Evolutionary conservation across 2,888 invertebrate genomes (phyloP).

Genomic region (Tenthredo mesomela): DNA sequence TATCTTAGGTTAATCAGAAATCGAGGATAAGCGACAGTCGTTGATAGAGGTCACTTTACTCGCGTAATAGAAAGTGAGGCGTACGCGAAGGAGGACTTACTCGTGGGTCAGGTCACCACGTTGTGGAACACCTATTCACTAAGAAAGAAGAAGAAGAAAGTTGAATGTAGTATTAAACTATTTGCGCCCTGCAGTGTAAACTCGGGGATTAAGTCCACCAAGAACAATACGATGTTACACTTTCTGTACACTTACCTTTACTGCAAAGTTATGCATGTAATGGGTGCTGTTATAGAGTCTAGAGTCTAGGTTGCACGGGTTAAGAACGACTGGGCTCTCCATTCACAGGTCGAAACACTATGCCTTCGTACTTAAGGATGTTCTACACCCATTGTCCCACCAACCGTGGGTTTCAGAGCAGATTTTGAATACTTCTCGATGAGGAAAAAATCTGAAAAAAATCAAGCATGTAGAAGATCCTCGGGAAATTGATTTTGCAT

Average conservation of each 20-base stretch:
- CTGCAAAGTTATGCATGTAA: slow-evolving; percentile 37
- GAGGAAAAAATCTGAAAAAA: no score
- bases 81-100: slow-evolving; percentile 57
- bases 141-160: slow-evolving; percentile 8
- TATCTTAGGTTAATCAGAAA: slow-evolving; percentile 28
- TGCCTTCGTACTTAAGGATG: background rate
- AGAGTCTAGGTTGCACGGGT: background rate
- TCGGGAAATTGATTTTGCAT: no score
- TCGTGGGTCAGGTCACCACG: slow-evolving; percentile 40
- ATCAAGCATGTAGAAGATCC: no score
- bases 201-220: background rate
- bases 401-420: no score
- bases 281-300: slow-evolving; percentile 4
- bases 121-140: background rate
- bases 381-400: no score
- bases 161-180: background rate
- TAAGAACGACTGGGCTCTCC: slow-evolving; percentile 37
- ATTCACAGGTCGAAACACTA: background rate
- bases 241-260: background rate
- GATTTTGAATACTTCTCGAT: no score
- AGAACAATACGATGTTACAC: slow-evolving; percentile 32
- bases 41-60: background rate
- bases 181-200: background rate
- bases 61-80: slow-evolving; percentile 72
- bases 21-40: slow-evolving; percentile 13